phyloP scores from a whole-genome alignment of 2,888 invertebrate genomes.

The Caenorhabditis sinica region DNA sequence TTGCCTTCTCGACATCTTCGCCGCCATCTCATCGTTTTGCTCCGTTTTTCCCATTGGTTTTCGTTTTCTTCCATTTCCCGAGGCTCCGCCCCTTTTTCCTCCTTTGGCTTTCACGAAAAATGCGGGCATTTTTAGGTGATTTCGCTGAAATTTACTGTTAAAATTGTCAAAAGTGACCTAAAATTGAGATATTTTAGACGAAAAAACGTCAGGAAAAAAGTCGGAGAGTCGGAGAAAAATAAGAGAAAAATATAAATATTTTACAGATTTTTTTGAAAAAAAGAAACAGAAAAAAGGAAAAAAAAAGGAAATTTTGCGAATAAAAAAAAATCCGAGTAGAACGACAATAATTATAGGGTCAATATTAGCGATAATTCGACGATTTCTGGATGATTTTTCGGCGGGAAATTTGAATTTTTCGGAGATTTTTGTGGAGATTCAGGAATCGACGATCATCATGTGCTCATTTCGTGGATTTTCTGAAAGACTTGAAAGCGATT shows the following conservation, averaged over 20 bases:
- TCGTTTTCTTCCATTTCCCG: conserved; percentile 2
- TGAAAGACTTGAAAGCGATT: conserved; percentile 16
- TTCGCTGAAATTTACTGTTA: neutral
- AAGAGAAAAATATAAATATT: neutral
- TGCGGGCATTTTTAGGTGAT: conserved; percentile 68
- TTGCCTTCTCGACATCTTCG: conserved; percentile 66
- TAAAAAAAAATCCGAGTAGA: too few species aligned
- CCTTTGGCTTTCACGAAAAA: conserved; percentile 66
- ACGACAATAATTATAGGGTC: too few species aligned
- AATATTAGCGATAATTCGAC: too few species aligned
- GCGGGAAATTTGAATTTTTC: too few species aligned
- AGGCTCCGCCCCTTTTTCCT: neutral
- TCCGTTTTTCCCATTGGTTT: conserved; percentile 35
- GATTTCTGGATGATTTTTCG: too few species aligned
- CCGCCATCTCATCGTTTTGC: conserved; percentile 65
- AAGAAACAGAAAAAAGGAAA: too few species aligned
- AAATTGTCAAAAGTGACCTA: neutral
- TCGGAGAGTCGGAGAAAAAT: neutral
- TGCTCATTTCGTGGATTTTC: conserved; percentile 44
- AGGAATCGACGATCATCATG: neutral
- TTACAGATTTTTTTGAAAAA: too few species aligned
- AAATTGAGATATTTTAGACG: neutral
- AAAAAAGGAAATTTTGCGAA: too few species aligned
- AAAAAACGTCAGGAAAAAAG: neutral
- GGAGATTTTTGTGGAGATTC: neutral